A percentile compares a stretch with the other conserved stretches of the same genome.
Conservation (phyloP, 2,113 vertebrate genomes). For the Trochalopteron elliotii region DNA sequence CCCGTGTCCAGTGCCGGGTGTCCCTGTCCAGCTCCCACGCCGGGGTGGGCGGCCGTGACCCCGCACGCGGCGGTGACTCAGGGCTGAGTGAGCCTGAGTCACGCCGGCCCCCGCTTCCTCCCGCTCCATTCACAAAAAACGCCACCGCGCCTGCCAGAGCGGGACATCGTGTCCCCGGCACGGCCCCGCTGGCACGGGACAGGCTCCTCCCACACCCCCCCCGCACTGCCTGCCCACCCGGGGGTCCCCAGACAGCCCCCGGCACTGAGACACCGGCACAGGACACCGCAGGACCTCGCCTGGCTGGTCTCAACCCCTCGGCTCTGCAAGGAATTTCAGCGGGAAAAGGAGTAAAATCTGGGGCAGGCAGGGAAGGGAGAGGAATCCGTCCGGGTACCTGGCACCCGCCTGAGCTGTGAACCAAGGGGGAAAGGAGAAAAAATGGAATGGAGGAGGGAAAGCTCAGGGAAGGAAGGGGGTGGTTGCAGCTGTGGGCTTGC, state of each 20-base stretch:
- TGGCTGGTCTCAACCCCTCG: rapidly evolving
- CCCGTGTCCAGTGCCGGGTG: neutral
- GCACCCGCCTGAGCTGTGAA: neutral
- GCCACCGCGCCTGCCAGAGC: conserved; percentile 5
- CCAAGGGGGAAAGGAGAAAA: rapidly evolving
- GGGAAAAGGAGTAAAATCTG: neutral
- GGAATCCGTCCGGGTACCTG: rapidly evolving
- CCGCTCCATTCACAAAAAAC: conserved; percentile 86
- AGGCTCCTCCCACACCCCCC: neutral
- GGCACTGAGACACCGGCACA: rapidly evolving
- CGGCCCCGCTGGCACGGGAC: neutral
- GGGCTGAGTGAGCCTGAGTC: conserved; percentile 81
- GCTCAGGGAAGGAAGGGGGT: neutral
- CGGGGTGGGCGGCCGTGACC: neutral
- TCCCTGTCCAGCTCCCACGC: neutral
- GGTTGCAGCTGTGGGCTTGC: neutral
- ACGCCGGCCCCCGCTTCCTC: conserved; percentile 69
- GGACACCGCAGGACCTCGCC: rapidly evolving
- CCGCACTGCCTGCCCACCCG: rapidly evolving
- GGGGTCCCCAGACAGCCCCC: neutral
- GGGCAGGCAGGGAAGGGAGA: neutral
- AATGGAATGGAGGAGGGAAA: neutral
- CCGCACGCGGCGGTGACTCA: conserved; percentile 67
- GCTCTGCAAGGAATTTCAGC: neutral
- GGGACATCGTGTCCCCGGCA: neutral